Evolutionary conservation across 2,888 invertebrate genomes (phyloP), one percentile per base, ranked within the genome.

Genomic region (Rapana venosa): DNA sequence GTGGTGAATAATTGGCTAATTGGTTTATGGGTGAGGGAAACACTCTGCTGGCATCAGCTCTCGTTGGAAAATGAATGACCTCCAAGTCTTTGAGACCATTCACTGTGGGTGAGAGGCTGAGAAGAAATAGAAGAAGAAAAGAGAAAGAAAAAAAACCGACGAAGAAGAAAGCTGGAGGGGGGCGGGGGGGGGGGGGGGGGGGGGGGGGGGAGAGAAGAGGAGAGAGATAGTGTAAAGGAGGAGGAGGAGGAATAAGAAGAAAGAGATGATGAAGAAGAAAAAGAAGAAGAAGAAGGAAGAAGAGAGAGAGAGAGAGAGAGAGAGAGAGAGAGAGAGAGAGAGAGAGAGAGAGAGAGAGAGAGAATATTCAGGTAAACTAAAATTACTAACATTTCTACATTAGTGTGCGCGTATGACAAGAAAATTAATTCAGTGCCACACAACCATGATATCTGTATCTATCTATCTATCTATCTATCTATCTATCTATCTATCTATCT

Each of bases 1-100:
- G 17, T 0, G 5, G n/a, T 8, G 11, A 74, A 30, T 74, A 74
- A 74, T 74, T 22, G 74, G 74, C n/a, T 74, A 74, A 74, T 74
- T 74, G 74, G 74, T 74, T 74, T 74, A 74, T 74, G 26, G 74
- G 74, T 26, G 22, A 74, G 74, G 74, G 74, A n/a, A n/a, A 74
- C 74, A 26, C 74, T 74, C n/a, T 1, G 22, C 74, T 74, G 74
- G n/a, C 74, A 74, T 74, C 74, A 74, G 30, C 74, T 74, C 74
- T 74, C 22, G 74, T 74, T 74, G n/a, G 74, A 74, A 74, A 74
- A 74, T 1, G 74, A 74, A 74, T 26, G n/a, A 66, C n/a, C n/a
- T 74, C 74, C 2, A n/a, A 22, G 79, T 35, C 79, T 20, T n/a
- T 79, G 26, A 66, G 66, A 66, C 66, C 20, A 66, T 66, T 66